Percentiles rank a stretch among this genome's conserved stretches.
phyloP scores from a whole-genome alignment of 2,888 invertebrate species.

The Graphium colonna region DNA sequence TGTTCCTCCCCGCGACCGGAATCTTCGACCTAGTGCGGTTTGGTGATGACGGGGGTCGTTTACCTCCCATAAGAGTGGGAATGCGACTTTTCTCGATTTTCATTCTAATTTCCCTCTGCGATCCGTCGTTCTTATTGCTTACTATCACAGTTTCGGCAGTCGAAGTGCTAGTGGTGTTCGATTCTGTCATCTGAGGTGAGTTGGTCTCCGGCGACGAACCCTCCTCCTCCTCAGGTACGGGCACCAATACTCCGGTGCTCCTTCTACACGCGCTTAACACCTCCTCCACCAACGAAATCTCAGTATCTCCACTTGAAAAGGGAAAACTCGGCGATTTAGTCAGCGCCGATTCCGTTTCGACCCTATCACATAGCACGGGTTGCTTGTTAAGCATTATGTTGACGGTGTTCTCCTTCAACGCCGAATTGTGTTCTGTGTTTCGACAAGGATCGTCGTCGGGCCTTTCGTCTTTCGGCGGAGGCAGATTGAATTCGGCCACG shows the following conservation, averaged over 20 bases:
- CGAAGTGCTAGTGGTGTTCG: conserved; percentile 83
- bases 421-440: conserved; percentile 53
- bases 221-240: conserved; percentile 83
- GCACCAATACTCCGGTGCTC: conserved; percentile 70
- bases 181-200: conserved; percentile 83
- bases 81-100: conserved; percentile 79
- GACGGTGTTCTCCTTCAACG: conserved; percentile 65
- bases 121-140: conserved; percentile 75
- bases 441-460: conserved; percentile 60
- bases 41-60: conserved; percentile 71
- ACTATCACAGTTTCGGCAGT: conserved; percentile 86
- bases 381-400: conserved; percentile 62
- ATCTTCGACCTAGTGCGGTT: conserved; percentile 62
- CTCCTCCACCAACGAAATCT: conserved; percentile 69
- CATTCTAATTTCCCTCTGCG: conserved; percentile 56
- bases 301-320: conserved; percentile 51
- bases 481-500: conserved; percentile 43
- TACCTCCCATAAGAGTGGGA: conserved; percentile 73
- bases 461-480: conserved; percentile 50
- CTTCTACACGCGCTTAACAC: conserved; percentile 68
- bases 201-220: conserved; percentile 71
- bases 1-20: conserved; percentile 56
- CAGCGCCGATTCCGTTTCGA: conserved; percentile 48
- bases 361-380: conserved; percentile 42
- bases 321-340: conserved; percentile 66